Percentiles rank a stretch among this genome's conserved stretches.
Evolutionary conservation across 2,113 vertebrate genomes (phyloP).

Genomic region (Elephantulus edwardii): DNA sequence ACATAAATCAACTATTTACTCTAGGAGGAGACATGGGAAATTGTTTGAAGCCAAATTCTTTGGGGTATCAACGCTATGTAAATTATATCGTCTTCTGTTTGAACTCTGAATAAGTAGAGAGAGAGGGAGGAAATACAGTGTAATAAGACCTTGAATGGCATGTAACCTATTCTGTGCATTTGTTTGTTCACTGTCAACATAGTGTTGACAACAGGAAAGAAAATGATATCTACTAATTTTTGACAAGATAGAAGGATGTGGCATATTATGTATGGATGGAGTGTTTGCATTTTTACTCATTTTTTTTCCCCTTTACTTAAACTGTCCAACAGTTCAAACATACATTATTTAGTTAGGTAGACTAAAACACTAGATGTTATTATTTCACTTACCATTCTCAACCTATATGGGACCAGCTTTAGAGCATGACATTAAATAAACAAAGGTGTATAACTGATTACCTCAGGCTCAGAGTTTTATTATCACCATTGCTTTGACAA

Average conservation of each 20-base stretch:
- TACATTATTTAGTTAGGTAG: slow-evolving; percentile 8
- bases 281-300: neutral
- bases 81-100: slow-evolving; percentile 54
- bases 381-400: neutral
- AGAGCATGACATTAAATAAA: neutral
- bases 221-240: neutral
- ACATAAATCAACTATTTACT: slow-evolving; percentile 75
- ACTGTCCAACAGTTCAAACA: neutral
- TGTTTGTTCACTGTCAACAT: neutral
- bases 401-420: neutral
- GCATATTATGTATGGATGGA: neutral
- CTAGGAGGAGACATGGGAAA: slow-evolving; percentile 58
- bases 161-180: neutral
- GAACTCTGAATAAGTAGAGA: slow-evolving; percentile 37
- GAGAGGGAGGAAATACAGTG: neutral
- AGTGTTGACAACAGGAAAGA: neutral
- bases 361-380: neutral
- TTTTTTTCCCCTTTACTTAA: slow-evolving; percentile 11
- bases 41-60: slow-evolving; percentile 66
- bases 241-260: neutral
- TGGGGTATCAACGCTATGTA: neutral
- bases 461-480: neutral
- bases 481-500: neutral
- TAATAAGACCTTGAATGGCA: neutral
- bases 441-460: neutral